Evolutionary conservation across 2,113 vertebrate species (phyloP), one percentile per base, ranked within the genome.

Genomic region (Corythornis vintsioides): DNA sequence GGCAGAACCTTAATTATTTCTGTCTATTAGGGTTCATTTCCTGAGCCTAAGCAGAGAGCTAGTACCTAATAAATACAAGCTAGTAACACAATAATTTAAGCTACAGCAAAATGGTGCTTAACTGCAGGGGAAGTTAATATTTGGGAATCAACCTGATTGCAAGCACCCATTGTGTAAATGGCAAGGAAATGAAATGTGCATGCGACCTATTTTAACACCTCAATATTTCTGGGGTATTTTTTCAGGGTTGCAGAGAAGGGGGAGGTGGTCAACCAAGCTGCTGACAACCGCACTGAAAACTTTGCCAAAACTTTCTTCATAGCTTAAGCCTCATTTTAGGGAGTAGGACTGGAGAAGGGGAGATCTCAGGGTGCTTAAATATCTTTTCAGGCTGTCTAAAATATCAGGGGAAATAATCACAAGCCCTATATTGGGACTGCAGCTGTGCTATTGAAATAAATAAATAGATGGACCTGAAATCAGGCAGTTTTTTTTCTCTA

Each of bases 1-100:
- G 80, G 94, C 92, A 97, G 96, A 97, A 96, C 97, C 97, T 97
- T 98, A 97, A 98, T 98, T 98, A 97, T 97, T 97, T 98, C 96
- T 97, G 92, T 98, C 97, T 96, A 97, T 97, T 97, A 97, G 95
- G 95, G 93, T 97, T 98, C 97, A 97, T 98, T 98, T 98, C 97
- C 97, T 98, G 97, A 95, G 97, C 94, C 96, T 83, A 71, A 97
- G 92, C 96, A 96, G 95, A 88, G 72, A 96, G 77, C 96, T 97
- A 73, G 26, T 97, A 97, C 97, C 97, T 97, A 96, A 97, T 97
- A 97, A 98, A 97, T 97, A 97, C 25, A 2, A 85, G 84, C 75
- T 84, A 92, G 88, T n/a, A 94, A 93, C 93, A 92, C 96, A 95
- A 92, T 96, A 95, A 96, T 96, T 97, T 97, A 97, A 94, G 90